Base-by-base conservation (phyloP, 2,113 vertebrate species). In the Melanostigma gelatinosum region DNA sequence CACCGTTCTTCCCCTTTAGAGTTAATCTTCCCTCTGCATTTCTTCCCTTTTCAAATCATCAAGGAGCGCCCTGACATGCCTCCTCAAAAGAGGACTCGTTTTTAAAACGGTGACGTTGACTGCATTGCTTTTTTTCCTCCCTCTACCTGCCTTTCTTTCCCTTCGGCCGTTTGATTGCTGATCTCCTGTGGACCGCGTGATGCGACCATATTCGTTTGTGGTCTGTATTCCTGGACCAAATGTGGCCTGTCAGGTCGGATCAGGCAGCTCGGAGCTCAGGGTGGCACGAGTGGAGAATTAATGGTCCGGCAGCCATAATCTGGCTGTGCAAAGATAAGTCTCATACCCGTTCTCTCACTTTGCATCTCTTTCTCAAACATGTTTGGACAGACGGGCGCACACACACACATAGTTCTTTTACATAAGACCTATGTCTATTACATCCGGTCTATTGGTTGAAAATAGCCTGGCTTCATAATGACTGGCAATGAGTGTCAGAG, bases 251-350 rank as follows among this genome's bases (percentile, higher is more conserved):
- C 80, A 73, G 80, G 66, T 85, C 65, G 38, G 65, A 90, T 81
- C 70, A 82, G 77, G 75, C 65, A n/a, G 42, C 75, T 70, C 32
- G 68, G 72, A 55, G 82, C 85, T 89, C 78, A 85, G 73, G 34
- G 74, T 77, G 75, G 77, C 73, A 77, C 80, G 54, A 58, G 32
- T 57, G 55, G 75, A 86, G 80, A 84, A 77, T 84, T 72, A 85
- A 86, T 62, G 24, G 77, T 87, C 87, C 82, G 40, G 77, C 72
- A 79, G 85, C 82, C 72, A 84, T 89, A 89, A 89, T 84, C 83
- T 65, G 75, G 68, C 82, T 78, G 38, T 62, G 76, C 69, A 88
- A 90, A 83, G 75, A 87, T 77, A 78, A 85, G 68, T 54, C 63
- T 69, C 74, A 64, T 70, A 71, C 36, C 62, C 77, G 68, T n/a